Conservation (phyloP, 2,113 vertebrate genomes). For the Microcebus murinus region DNA sequence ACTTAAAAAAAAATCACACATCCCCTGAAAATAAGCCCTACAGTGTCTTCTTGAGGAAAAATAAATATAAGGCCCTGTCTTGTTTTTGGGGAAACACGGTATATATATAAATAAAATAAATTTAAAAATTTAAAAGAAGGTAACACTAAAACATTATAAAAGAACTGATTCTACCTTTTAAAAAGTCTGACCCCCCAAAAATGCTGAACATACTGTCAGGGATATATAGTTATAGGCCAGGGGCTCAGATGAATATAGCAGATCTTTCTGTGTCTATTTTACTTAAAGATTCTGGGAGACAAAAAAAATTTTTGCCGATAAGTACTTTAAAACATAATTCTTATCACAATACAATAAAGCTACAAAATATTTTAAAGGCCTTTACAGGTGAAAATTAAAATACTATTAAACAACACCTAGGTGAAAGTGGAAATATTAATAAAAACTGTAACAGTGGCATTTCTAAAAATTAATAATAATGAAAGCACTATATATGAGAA, state of each 20-base stretch:
- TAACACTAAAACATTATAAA: not conserved
- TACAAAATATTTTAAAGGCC: not conserved
- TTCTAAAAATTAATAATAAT: constrained; percentile 8
- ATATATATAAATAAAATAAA: not conserved
- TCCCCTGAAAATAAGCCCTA: no score
- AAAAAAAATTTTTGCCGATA: not conserved
- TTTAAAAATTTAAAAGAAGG: not conserved
- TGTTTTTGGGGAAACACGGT: no score
- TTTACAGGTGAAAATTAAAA: not conserved
- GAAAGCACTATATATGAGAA: not conserved
- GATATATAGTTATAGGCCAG: not conserved
- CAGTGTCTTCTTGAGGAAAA: no score
- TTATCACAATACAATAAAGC: not conserved
- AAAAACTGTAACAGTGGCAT: not conserved
- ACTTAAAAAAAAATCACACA: no score
- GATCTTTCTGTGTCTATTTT: not conserved
- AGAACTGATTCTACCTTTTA: not conserved
- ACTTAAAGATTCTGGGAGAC: not conserved
- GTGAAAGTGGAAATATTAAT: not conserved
- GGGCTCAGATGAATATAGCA: not conserved
- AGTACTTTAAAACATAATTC: not conserved
- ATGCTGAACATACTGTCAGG: no score
- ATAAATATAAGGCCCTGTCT: no score
- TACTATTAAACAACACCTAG: not conserved
- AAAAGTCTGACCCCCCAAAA: not conserved